Percentiles rank a stretch among this genome's conserved stretches.
Conservation (phyloP, 2,888 invertebrate species). For the Agonopterix arenella region DNA sequence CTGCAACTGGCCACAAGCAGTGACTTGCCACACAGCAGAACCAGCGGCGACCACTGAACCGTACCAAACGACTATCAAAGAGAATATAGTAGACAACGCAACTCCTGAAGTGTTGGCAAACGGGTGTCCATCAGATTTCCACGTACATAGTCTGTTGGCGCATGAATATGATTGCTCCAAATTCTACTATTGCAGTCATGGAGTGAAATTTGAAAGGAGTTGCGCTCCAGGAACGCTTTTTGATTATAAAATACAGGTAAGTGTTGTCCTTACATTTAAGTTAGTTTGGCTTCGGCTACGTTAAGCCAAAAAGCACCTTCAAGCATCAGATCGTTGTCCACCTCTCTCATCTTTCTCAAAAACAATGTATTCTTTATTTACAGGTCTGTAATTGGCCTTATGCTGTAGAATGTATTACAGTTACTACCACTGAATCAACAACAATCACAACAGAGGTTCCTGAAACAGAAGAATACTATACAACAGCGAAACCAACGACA, state of each 20-base stretch:
- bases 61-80: neutral
- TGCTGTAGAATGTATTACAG: constrained; percentile 8
- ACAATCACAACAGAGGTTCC: neutral
- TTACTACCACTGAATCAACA: constrained; percentile 7
- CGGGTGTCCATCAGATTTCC: constrained; percentile 22
- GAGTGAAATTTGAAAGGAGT: constrained; percentile 22
- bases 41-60: neutral
- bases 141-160: constrained; percentile 27
- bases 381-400: constrained; percentile 11
- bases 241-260: constrained; percentile 30
- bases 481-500: neutral
- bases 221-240: constrained; percentile 32
- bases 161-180: constrained; percentile 40
- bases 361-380: constrained; percentile 13
- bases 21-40: constrained; percentile 9
- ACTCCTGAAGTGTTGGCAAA: constrained; percentile 1
- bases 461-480: neutral
- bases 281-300: too few species aligned
- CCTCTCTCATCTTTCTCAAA: too few species aligned
- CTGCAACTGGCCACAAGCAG: constrained; percentile 24
- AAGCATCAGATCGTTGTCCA: too few species aligned
- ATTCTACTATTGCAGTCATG: constrained; percentile 40
- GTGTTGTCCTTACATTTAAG: too few species aligned
- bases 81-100: neutral
- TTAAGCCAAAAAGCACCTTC: too few species aligned